Percentiles rank a stretch among this genome's conserved stretches.
Evolutionary conservation across 2,797 vertebrate genomes (phyloP).

Genomic region (Rhinogobio ventralis): DNA sequence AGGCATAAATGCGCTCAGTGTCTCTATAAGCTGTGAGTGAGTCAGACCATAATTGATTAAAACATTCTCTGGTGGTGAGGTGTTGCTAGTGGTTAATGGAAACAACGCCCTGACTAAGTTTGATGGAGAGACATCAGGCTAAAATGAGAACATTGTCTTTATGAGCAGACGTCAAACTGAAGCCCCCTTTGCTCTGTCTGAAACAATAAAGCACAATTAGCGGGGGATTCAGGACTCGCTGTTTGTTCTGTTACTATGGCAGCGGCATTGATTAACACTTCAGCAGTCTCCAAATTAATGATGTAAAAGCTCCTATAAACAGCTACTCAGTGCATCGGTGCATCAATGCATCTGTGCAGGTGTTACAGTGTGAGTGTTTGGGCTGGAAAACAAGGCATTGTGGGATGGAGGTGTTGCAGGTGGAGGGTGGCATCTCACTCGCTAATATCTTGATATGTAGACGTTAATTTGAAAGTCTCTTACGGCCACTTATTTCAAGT

Average conservation of each 20-base stretch:
- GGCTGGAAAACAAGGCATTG: constrained; percentile 61
- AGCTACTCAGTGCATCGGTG: constrained; percentile 77
- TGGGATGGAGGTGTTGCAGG: constrained; percentile 16
- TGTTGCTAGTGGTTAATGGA: constrained; percentile 59
- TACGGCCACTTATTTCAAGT: constrained; percentile 83
- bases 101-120: constrained; percentile 54
- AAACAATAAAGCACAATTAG: constrained; percentile 86
- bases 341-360: constrained; percentile 80
- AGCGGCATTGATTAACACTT: constrained; percentile 83
- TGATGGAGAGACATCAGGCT: constrained; percentile 54
- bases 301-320: constrained; percentile 80
- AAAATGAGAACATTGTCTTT: constrained; percentile 58
- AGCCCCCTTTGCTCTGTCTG: constrained; percentile 62
- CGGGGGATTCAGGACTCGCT: constrained; percentile 79
- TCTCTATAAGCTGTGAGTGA: constrained; percentile 43
- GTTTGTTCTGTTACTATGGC: constrained; percentile 84
- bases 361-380: constrained; percentile 71
- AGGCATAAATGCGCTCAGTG: constrained; percentile 22
- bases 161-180: constrained; percentile 60
- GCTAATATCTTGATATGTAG: constrained; percentile 81
- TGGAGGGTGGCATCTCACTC: constrained; percentile 62
- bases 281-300: constrained; percentile 71
- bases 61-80: constrained; percentile 51
- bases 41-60: constrained; percentile 60
- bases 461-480: constrained; percentile 86